A percentile compares a stretch with the other conserved stretches of the same genome.
Conservation (phyloP, 2,797 vertebrate genomes). For the Knipowitschia caucasica region DNA sequence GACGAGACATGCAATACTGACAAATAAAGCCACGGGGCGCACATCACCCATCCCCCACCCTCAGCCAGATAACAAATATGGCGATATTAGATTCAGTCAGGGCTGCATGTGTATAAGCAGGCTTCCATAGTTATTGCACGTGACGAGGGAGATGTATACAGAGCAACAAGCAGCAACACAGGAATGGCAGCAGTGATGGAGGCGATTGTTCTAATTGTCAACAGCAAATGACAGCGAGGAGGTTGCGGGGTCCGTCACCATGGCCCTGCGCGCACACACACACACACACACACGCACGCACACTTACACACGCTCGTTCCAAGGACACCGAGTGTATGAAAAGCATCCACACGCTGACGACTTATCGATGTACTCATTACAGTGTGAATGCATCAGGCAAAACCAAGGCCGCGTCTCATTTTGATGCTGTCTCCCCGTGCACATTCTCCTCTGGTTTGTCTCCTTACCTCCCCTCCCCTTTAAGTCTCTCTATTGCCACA, state of each 20-base stretch:
- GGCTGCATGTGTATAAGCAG: slow-evolving; percentile 33
- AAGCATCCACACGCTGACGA: slow-evolving; percentile 60
- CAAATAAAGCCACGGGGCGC: slow-evolving; percentile 28
- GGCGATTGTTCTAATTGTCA: slow-evolving; percentile 55
- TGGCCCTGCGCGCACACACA: slow-evolving; percentile 29
- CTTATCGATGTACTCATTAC: slow-evolving; percentile 67
- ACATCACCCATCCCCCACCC: slow-evolving; percentile 30
- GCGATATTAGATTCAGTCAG: slow-evolving; percentile 48
- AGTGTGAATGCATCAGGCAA: slow-evolving; percentile 57
- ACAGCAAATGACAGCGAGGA: slow-evolving; percentile 35
- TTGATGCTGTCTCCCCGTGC: slow-evolving; percentile 17
- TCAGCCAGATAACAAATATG: slow-evolving; percentile 52
- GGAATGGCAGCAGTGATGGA: slow-evolving; percentile 22
- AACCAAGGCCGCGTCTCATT: slow-evolving; percentile 51
- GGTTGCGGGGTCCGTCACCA: slow-evolving; percentile 33
- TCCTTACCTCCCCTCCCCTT: slow-evolving; percentile 26
- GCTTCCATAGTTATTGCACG: slow-evolving; percentile 46
- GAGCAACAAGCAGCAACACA: slow-evolving; percentile 34
- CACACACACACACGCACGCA: too few relatives aligned
- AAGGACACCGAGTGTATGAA: slow-evolving; percentile 48
- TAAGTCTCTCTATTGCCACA: slow-evolving; percentile 61
- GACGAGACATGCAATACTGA: slow-evolving; percentile 41
- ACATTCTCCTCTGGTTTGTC: slow-evolving; percentile 47
- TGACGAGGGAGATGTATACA: slow-evolving; percentile 58
- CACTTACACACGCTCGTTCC: slow-evolving; percentile 28